Conservation (phyloP, 2,797 vertebrate species). For the Toxotes lorentzi region DNA sequence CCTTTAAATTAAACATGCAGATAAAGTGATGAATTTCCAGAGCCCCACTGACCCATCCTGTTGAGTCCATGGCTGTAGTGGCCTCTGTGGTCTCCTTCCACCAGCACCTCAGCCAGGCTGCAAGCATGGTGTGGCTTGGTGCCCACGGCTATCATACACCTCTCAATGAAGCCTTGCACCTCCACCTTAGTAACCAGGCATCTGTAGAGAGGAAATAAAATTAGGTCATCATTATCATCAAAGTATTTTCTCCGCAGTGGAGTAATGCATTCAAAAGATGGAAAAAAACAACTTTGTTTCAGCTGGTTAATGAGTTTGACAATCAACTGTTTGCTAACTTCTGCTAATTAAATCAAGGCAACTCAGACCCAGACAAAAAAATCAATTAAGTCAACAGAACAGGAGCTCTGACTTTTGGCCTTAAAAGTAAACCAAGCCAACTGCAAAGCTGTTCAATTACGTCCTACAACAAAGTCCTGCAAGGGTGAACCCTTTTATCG, state of each 20-base stretch:
- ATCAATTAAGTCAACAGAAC: not conserved
- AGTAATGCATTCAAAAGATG: not conserved
- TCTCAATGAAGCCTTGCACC: slow-evolving; percentile 82
- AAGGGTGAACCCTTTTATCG: not conserved
- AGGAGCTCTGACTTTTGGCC: slow-evolving; percentile 22
- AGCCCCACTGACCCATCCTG: slow-evolving; percentile 80
- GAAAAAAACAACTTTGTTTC: not conserved
- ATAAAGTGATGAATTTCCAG: not conserved
- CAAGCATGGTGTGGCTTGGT: slow-evolving; percentile 79
- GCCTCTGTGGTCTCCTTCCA: slow-evolving; percentile 85
- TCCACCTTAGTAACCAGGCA: slow-evolving; percentile 80
- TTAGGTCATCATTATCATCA: not conserved
- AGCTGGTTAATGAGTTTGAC: not conserved
- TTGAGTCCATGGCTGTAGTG: slow-evolving; percentile 89
- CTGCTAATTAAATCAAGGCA: not conserved
- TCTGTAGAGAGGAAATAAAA: slow-evolving; percentile 52
- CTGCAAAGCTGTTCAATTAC: not conserved
- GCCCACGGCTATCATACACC: slow-evolving; percentile 81
- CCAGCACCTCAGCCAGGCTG: slow-evolving; percentile 84
- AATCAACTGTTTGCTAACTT: not conserved
- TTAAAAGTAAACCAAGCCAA: slow-evolving; percentile 18
- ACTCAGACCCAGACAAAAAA: not conserved
- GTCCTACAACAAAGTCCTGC: not conserved
- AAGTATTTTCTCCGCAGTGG: too few species aligned
- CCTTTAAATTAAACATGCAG: slow-evolving; percentile 7